These are phyloP conservation scores for Philereme vetulata DNA, from an alignment of 2,888 invertebrate genomes.

Conservation along the genomic window DNA sequence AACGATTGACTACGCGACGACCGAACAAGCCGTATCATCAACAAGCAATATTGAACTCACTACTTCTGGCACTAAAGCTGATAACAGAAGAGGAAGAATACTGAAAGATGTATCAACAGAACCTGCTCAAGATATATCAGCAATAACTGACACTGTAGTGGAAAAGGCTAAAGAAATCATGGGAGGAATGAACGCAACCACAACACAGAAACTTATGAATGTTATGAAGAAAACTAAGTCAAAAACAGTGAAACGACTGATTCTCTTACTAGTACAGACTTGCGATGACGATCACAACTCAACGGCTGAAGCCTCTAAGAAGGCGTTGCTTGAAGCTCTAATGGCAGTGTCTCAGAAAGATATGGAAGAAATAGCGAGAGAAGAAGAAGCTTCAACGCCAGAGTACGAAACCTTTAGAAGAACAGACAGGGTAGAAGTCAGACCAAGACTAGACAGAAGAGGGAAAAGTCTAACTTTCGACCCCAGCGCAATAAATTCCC, in stretches of 20 bases:
- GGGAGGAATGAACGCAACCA: constrained; percentile 89
- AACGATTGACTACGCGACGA: constrained; percentile 55
- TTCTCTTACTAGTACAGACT: constrained; percentile 90
- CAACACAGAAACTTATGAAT: constrained; percentile 88
- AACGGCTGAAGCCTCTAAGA: constrained; percentile 88
- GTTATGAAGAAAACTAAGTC: constrained; percentile 93
- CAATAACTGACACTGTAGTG: constrained; percentile 86
- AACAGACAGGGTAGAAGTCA: constrained; percentile 57
- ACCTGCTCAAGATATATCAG: constrained; percentile 84
- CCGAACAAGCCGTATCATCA: constrained; percentile 64
- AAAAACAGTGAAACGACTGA: constrained; percentile 88
- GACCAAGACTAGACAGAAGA: constrained; percentile 55
- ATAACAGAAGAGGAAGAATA: constrained; percentile 66
- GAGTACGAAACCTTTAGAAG: constrained; percentile 54
- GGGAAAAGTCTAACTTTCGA: constrained; percentile 67
- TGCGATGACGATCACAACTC: constrained; percentile 89
- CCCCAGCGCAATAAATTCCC: constrained; percentile 67
- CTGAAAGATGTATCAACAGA: constrained; percentile 70
- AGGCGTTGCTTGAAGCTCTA: constrained; percentile 87
- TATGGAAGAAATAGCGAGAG: constrained; percentile 77
- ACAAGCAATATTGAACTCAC: constrained; percentile 59
- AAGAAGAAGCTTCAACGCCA: constrained; percentile 59
- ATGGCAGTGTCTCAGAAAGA: constrained; percentile 85
- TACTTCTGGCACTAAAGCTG: constrained; percentile 51
- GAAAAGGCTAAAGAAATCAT: constrained; percentile 90